phyloP scores from a whole-genome alignment of 2,888 invertebrate genomes.

The Eristalis tenax region DNA sequence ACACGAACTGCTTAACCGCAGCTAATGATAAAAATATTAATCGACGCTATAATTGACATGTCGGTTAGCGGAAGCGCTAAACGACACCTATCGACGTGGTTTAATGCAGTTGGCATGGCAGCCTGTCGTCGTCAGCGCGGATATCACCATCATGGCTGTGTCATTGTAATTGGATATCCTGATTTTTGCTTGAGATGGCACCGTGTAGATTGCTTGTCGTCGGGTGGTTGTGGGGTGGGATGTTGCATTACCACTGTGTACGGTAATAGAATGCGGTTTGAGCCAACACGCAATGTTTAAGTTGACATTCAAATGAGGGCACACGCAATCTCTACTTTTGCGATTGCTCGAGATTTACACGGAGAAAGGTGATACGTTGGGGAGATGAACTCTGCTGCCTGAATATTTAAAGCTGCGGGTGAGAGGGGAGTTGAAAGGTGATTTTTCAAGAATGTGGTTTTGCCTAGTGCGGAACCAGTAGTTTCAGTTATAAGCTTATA shows the following conservation, averaged over 20 bases:
- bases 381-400: not conserved
- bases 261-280: conserved; percentile 22
- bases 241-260: conserved; percentile 20
- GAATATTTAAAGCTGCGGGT: not conserved
- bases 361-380: not conserved
- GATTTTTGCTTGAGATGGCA: conserved; percentile 20
- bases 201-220: not conserved
- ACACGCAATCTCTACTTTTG: conserved; percentile 23
- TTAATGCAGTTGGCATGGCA: conserved; percentile 13
- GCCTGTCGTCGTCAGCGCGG: conserved; percentile 3
- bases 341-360: not conserved
- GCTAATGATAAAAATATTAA: conserved; percentile 52
- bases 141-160: conserved; percentile 20
- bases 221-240: not conserved
- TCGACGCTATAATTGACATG: conserved; percentile 63
- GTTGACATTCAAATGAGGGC: conserved; percentile 31
- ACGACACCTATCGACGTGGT: conserved; percentile 49
- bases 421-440: not conserved
- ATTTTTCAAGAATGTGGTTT: not conserved
- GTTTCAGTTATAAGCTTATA: too few species aligned
- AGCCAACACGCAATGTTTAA: conserved; percentile 43
- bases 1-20: conserved; percentile 66
- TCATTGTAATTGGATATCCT: conserved; percentile 47
- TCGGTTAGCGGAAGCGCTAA: conserved; percentile 58
- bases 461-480: too few species aligned